phyloP scores from a whole-genome alignment of 2,888 invertebrate species.

The Macrosiphum euphorbiae region DNA sequence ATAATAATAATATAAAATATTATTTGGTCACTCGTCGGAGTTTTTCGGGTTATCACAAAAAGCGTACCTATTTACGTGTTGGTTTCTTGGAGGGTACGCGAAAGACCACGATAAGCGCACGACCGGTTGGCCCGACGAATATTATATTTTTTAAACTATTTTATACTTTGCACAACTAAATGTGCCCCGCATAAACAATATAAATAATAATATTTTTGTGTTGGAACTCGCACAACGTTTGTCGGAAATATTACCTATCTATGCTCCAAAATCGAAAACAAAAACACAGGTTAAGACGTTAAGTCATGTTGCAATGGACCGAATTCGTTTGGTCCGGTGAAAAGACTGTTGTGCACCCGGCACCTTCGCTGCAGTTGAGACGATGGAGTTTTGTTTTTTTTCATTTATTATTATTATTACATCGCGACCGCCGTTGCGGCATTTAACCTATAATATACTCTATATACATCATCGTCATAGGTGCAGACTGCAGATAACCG shows the following conservation, averaged over 20 bases:
- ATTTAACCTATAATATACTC: background rate
- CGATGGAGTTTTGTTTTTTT: background rate
- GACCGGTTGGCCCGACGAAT: background rate
- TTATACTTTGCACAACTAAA: too few relatives aligned
- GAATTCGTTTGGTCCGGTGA: background rate
- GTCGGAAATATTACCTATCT: background rate
- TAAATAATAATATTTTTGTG: background rate
- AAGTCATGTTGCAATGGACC: background rate
- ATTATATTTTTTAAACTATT: too few relatives aligned
- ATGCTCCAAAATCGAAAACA: background rate
- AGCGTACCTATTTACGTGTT: background rate
- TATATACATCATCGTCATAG: background rate
- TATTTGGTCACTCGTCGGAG: background rate
- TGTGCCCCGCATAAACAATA: background rate
- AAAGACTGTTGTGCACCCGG: background rate
- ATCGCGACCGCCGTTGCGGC: background rate
- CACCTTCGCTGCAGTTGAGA: background rate
- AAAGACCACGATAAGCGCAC: background rate
- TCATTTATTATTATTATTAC: background rate
- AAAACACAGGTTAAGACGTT: background rate
- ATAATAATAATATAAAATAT: background rate
- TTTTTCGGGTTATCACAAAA: background rate
- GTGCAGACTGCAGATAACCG: background rate
- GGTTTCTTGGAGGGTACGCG: background rate
- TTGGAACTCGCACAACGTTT: background rate